phyloP scores from a whole-genome alignment of 2,797 vertebrate species.

The Halcyon badia region DNA sequence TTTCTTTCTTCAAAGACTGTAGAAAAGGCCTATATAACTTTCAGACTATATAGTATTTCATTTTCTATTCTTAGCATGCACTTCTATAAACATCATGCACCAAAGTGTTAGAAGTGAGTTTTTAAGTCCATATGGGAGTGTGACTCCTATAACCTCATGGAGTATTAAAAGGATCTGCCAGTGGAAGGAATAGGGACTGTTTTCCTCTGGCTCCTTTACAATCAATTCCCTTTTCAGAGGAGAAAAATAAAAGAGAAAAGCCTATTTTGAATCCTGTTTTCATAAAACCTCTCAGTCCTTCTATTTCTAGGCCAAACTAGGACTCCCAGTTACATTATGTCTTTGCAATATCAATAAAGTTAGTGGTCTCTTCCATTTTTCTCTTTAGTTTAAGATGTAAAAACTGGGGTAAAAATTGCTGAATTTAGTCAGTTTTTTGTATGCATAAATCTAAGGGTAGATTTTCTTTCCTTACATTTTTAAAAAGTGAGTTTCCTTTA shows the following conservation, averaged over 20 bases:
- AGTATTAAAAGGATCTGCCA: neutral
- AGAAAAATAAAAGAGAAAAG: neutral
- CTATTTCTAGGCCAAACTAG: neutral
- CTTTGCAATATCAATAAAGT: neutral
- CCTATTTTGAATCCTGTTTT: neutral
- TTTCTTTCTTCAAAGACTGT: neutral
- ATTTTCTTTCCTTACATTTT: neutral
- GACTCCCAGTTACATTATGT: neutral
- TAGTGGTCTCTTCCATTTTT: neutral
- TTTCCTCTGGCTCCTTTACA: neutral
- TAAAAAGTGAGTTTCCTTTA: neutral
- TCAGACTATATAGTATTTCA: neutral
- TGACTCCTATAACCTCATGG: neutral
- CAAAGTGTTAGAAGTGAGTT: neutral
- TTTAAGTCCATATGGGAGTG: neutral
- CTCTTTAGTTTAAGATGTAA: neutral
- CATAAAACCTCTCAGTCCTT: neutral
- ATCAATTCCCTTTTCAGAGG: neutral
- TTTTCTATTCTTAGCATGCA: neutral
- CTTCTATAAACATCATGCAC: neutral
- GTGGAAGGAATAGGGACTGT: neutral
- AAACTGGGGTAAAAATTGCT: neutral
- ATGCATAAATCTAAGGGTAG: neutral
- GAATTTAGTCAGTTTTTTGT: neutral
- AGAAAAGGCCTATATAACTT: neutral